phyloP scores from a whole-genome alignment of 1,140 invertebrate genomes.

The Galendromus occidentalis region DNA sequence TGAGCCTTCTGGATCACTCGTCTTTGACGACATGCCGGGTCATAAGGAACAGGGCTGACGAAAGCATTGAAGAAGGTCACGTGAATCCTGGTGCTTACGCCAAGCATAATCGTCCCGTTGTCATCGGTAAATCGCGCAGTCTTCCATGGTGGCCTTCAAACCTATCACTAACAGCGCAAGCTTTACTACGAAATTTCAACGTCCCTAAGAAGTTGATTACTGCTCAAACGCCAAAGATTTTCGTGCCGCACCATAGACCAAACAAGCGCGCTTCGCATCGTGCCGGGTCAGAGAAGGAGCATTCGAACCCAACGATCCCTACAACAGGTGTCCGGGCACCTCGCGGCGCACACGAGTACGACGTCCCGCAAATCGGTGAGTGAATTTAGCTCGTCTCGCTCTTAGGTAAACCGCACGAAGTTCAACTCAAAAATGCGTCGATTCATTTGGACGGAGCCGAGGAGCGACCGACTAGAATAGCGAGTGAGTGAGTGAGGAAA shows the following conservation, averaged over 20 bases:
- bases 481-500: too few relatives aligned
- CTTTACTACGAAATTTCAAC: not conserved
- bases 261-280: not conserved
- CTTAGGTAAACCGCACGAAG: too few relatives aligned
- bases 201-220: not conserved
- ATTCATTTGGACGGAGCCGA: too few relatives aligned
- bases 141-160: not conserved
- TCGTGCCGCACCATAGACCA: not conserved
- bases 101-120: not conserved
- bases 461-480: too few relatives aligned
- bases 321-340: conserved; percentile 10
- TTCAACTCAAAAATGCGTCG: too few relatives aligned
- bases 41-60: not conserved
- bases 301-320: not conserved
- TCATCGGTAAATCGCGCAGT: not conserved
- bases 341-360: conserved; percentile 7
- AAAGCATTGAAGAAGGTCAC: conserved; percentile 2
- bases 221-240: not conserved
- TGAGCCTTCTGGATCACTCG: too few relatives aligned
- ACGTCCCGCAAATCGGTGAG: conserved; percentile 9
- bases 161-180: not conserved
- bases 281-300: not conserved
- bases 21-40: too few relatives aligned
- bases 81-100: not conserved
- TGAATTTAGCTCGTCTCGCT: too few relatives aligned